Evolutionary conservation across 1,140 invertebrate species (phyloP).

Genomic region (Pachypeltis micranthus): DNA sequence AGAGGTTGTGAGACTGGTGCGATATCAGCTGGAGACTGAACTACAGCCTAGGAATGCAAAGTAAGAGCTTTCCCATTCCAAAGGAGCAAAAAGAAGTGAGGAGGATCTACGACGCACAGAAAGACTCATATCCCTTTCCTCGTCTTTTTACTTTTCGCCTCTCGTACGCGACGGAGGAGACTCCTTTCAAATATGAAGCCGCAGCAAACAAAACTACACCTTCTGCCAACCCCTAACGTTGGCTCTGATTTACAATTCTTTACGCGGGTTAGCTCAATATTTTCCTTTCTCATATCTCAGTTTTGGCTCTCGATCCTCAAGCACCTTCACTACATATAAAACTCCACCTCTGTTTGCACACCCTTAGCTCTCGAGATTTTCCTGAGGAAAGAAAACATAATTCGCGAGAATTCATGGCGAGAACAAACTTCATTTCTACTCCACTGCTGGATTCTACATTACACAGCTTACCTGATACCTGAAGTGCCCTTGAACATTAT

Average conservation of each 20-base stretch:
- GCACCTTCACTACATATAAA: neutral
- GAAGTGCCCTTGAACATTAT: too few relatives aligned
- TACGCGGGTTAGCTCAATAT: neutral
- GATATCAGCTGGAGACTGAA: neutral
- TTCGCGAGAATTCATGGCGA: neutral
- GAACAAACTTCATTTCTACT: too few relatives aligned
- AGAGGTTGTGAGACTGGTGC: too few relatives aligned
- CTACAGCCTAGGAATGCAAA: neutral
- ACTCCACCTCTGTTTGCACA: neutral
- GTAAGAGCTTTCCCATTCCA: neutral
- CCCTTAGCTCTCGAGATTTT: neutral
- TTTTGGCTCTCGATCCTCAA: neutral
- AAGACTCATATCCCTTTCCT: neutral
- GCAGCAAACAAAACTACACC: neutral
- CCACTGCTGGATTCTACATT: too few relatives aligned
- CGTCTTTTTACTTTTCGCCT: neutral
- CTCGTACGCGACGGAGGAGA: neutral
- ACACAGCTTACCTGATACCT: too few relatives aligned
- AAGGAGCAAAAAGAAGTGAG: too few relatives aligned
- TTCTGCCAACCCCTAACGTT: neutral
- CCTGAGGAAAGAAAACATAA: neutral
- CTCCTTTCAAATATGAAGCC: neutral
- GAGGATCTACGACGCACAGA: neutral
- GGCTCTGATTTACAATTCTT: neutral
- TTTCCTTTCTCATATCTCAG: neutral